phyloP scores from a whole-genome alignment of 2,113 vertebrate species.

The Phyllostomus discolor region DNA sequence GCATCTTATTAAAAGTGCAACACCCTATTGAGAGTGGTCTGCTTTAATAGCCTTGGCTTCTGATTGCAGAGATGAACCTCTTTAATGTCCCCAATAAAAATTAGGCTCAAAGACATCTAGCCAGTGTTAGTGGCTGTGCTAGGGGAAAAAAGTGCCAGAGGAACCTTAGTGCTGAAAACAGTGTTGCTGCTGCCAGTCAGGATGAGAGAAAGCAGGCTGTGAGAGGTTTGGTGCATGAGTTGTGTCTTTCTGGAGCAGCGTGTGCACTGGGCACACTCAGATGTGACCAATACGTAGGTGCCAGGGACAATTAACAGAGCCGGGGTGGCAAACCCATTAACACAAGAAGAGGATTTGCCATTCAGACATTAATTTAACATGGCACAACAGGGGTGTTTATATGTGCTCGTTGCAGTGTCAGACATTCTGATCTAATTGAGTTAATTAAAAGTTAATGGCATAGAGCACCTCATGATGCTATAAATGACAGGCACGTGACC shows the following conservation, averaged over 20 bases:
- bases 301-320: conserved; percentile 68
- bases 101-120: neutral
- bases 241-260: neutral
- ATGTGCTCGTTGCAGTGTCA: conserved; percentile 81
- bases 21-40: neutral
- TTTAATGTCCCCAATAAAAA: neutral
- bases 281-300: conserved; percentile 16
- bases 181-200: neutral
- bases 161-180: neutral
- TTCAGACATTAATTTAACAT: conserved; percentile 74
- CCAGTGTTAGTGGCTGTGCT: neutral
- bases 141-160: too few relatives aligned
- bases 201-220: neutral
- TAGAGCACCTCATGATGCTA: conserved; percentile 72
- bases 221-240: accelerated
- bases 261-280: neutral
- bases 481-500: conserved; percentile 67
- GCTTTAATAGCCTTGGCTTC: neutral
- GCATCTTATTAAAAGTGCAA: neutral
- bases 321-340: conserved; percentile 67
- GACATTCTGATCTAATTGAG: conserved; percentile 87
- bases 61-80: neutral
- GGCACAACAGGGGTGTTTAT: conserved; percentile 78
- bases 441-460: conserved; percentile 93
- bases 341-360: conserved; percentile 64